Evolutionary conservation across 2,888 invertebrate genomes (phyloP).

Genomic region (Mesorhabditis spiculigera): DNA sequence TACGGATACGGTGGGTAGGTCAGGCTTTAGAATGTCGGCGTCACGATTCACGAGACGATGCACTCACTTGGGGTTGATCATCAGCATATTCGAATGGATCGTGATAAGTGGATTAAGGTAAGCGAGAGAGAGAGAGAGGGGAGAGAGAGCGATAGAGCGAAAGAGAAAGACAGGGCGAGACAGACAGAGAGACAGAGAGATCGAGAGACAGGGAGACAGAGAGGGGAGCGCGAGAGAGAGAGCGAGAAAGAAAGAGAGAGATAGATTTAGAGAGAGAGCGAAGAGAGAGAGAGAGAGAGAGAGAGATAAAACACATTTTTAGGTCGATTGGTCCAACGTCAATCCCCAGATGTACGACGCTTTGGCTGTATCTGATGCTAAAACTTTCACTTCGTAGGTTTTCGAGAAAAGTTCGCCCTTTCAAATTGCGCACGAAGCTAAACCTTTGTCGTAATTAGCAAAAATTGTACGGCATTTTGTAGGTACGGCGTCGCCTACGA

Average conservation of each 20-base stretch:
- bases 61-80: constrained; percentile 48
- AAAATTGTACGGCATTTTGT: too few relatives aligned
- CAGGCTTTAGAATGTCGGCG: constrained; percentile 26
- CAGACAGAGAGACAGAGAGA: too few relatives aligned
- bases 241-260: too few relatives aligned
- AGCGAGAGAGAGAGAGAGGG: neutral
- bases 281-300: too few relatives aligned
- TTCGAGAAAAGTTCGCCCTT: neutral
- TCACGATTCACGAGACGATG: constrained; percentile 51
- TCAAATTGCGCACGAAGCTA: too few relatives aligned
- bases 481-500: neutral
- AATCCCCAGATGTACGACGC: constrained; percentile 52
- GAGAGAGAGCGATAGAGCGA: too few relatives aligned
- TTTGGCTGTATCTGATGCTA: constrained; percentile 45
- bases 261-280: too few relatives aligned
- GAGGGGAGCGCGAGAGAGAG: too few relatives aligned
- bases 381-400: constrained; percentile 40
- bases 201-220: too few relatives aligned
- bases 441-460: too few relatives aligned
- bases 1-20: neutral
- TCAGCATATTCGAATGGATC: constrained; percentile 44
- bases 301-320: neutral
- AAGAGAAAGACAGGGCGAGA: too few relatives aligned
- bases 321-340: constrained; percentile 49
- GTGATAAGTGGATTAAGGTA: constrained; percentile 38